A percentile compares a stretch with the other conserved stretches of the same genome.
Evolutionary conservation across 1,140 invertebrate genomes (phyloP).

Genomic region (Cepaea nemoralis): DNA sequence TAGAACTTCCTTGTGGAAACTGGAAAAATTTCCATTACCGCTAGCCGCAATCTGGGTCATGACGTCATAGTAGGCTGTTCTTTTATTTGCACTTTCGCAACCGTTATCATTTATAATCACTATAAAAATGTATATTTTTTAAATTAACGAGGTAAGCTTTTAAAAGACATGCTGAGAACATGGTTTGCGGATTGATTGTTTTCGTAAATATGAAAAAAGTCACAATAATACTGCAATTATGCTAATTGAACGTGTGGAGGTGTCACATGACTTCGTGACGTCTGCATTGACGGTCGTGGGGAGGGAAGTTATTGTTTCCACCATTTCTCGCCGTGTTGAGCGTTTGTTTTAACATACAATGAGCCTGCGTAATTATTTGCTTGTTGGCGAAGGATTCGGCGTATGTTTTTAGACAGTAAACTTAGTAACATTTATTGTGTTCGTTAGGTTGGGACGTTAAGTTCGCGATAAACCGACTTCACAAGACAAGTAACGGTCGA

Average conservation of each 20-base stretch:
- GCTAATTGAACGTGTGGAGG: neutral
- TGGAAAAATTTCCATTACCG: neutral
- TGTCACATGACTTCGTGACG: conserved; percentile 1
- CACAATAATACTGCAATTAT: neutral
- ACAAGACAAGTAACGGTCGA: neutral
- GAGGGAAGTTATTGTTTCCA: neutral
- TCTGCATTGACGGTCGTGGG: neutral
- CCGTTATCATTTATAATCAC: neutral
- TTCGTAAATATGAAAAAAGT: neutral
- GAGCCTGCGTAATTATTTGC: too few relatives aligned
- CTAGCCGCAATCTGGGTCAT: neutral
- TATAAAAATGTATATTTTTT: neutral
- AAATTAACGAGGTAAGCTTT: too few relatives aligned
- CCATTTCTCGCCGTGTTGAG: too few relatives aligned
- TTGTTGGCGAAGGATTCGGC: too few relatives aligned
- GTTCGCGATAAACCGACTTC: neutral
- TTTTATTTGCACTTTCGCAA: neutral
- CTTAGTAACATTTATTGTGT: neutral
- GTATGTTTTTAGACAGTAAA: neutral
- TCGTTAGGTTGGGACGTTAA: neutral
- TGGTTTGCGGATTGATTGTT: neutral
- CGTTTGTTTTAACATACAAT: too few relatives aligned
- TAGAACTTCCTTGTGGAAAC: neutral
- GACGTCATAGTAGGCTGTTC: neutral
- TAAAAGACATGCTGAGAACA: too few relatives aligned